Conservation (phyloP, 1,140 invertebrate species). For the Mizuhopecten yessoensis region DNA sequence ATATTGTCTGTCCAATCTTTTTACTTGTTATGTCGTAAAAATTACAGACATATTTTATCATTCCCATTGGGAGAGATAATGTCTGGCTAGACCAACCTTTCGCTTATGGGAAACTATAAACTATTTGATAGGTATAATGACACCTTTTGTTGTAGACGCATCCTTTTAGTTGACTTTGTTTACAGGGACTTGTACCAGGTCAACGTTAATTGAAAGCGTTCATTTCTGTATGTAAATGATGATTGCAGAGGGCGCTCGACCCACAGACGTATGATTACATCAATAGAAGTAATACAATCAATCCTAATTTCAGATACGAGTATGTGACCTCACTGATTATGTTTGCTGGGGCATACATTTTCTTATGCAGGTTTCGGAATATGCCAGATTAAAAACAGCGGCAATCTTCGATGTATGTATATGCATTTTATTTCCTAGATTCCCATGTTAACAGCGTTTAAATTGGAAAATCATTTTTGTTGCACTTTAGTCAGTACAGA, state of each 20-base stretch:
- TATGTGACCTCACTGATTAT: background rate
- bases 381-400: too few species aligned
- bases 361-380: too few species aligned
- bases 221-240: background rate
- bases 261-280: background rate
- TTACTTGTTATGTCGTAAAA: too few species aligned
- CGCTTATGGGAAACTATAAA: background rate
- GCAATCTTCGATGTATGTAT: too few species aligned
- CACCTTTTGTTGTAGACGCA: background rate
- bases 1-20: too few species aligned
- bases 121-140: background rate
- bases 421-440: too few species aligned
- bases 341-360: too few species aligned
- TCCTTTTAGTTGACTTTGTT: background rate
- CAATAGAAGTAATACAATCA: background rate
- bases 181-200: background rate
- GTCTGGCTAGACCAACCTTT: background rate
- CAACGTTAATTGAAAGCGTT: background rate
- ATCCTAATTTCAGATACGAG: background rate
- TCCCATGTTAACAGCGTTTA: too few species aligned
- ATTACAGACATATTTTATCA: too few species aligned
- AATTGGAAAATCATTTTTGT: too few species aligned
- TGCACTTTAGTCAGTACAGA: too few species aligned
- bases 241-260: background rate
- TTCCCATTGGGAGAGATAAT: background rate